Base-by-base conservation (phyloP, 92 coral and sea anemone genomes). In the Ricordea florida region DNA sequence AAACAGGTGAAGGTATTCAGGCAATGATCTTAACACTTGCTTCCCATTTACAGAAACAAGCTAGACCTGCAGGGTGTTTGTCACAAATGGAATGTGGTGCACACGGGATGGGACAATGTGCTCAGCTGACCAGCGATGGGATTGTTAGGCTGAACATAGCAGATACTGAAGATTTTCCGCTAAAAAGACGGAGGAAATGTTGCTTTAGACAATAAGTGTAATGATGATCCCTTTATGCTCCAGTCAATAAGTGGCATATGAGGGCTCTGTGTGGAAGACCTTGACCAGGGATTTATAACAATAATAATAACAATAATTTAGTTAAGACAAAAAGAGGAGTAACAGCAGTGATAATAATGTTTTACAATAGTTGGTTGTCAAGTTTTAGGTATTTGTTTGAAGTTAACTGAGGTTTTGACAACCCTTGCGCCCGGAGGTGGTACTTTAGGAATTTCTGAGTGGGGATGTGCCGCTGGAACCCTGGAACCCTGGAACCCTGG, bases 1-100 rank as follows among this genome's bases (percentile, higher is more conserved):
- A 86, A 59, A 82, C 86, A 1, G 84, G 83, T 9, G 67, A 90
- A 27, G 98, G 98, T 5, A 50, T 83, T 18, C 41, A 83, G n/a
- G 88, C 90, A 10, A 55, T 93, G 78, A 38, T 79, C 11, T 16
- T 42, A 9, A 49, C 38, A 33, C 33, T 70, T 15, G 77, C 77
- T 1, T 6, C 13, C 17, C 52, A 70, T 70, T 55, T 70, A 24
- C 0, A 26, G 3, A 27, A 26, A 22, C 20, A 52, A 38, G 77
- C 77, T 29, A 70, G 53, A 4, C 0, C 66, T 8, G 22, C 28
- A 51, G 30, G 63, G 1, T 52, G 50, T n/a, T 4, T 34, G 10
- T 2, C 43, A 2, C 14, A 4, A 0, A 0, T 0, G 4, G 30
- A 13, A 23, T 6, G 21, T 32, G 6, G 18, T 18, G 10, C 28